phyloP scores from a whole-genome alignment of 1,140 invertebrate genomes.

The Drosophila littoralis region DNA sequence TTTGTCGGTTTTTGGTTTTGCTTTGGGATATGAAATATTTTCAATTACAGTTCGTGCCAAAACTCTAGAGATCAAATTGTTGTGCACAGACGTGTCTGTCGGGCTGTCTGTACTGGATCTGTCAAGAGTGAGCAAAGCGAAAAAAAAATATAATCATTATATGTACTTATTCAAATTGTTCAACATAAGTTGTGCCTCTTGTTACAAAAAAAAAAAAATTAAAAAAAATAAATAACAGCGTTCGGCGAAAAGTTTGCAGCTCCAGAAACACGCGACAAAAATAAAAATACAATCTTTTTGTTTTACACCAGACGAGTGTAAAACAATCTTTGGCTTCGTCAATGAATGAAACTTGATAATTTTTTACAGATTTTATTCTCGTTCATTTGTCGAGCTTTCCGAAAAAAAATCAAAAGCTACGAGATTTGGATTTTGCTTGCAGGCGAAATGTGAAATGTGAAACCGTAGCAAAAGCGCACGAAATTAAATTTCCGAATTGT shows the following conservation, averaged over 20 bases:
- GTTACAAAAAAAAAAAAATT: slow-evolving; percentile 53
- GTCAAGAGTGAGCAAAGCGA: slow-evolving; percentile 46
- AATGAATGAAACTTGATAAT: slow-evolving; percentile 74
- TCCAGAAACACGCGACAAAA: slow-evolving; percentile 69
- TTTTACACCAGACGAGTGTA: slow-evolving; percentile 26
- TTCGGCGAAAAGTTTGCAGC: slow-evolving; percentile 24
- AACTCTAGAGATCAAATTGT: slow-evolving; percentile 77
- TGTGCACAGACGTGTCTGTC: slow-evolving; percentile 49
- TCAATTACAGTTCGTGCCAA: slow-evolving; percentile 82
- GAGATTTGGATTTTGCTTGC: slow-evolving; percentile 47
- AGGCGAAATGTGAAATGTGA: slow-evolving; percentile 54
- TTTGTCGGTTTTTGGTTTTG: slow-evolving; percentile 35
- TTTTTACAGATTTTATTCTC: slow-evolving; percentile 43
- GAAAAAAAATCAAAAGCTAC: slow-evolving; percentile 59
- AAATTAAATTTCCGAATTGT: slow-evolving; percentile 72
- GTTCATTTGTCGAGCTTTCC: slow-evolving; percentile 64
- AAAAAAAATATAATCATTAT: slow-evolving; percentile 37
- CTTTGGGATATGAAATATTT: slow-evolving; percentile 58
- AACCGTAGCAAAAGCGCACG: slow-evolving; percentile 45
- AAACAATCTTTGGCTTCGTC: slow-evolving; percentile 54
- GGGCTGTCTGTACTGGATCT: slow-evolving; percentile 46
- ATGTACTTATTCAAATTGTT: slow-evolving; percentile 76
- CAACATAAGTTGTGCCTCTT: slow-evolving; percentile 67
- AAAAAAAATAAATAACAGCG: slow-evolving; percentile 1
- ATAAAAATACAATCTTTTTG: slow-evolving; percentile 30